phyloP scores from a whole-genome alignment of 2,888 invertebrate species.

The Spisula solida region DNA sequence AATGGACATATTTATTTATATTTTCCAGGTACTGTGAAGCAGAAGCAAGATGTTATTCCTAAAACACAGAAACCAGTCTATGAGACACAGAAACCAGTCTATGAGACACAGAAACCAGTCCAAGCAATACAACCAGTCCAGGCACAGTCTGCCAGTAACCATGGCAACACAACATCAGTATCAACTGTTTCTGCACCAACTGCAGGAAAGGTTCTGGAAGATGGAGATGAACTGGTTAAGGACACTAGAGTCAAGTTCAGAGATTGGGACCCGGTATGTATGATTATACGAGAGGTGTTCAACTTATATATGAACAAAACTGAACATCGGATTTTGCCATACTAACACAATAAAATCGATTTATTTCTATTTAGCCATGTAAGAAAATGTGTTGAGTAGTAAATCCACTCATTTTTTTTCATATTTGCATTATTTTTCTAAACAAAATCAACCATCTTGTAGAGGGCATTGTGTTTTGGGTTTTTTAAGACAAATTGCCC shows the following conservation, averaged over 20 bases:
- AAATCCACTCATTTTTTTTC: too few relatives aligned
- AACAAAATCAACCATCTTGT: too few relatives aligned
- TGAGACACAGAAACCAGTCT: too few relatives aligned
- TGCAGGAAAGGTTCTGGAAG: slow-evolving; percentile 70
- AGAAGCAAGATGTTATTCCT: slow-evolving; percentile 33
- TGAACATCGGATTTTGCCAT: too few relatives aligned
- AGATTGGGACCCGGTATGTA: slow-evolving; percentile 86
- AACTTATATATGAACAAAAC: too few relatives aligned
- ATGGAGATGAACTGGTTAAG: slow-evolving; percentile 74
- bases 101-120: slow-evolving; percentile 69
- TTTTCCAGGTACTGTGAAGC: slow-evolving; percentile 21
- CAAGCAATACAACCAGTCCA: slow-evolving; percentile 77
- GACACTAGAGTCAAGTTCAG: slow-evolving; percentile 81
- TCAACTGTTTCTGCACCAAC: not conserved
- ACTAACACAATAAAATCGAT: too few relatives aligned
- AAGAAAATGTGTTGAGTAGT: too few relatives aligned
- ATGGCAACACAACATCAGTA: slow-evolving; percentile 9
- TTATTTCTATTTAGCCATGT: too few relatives aligned
- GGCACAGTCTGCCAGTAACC: not conserved
- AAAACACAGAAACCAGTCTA: slow-evolving; percentile 40
- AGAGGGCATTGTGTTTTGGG: too few relatives aligned
- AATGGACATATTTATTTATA: not conserved
- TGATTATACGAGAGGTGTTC: too few relatives aligned
- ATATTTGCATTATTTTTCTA: too few relatives aligned
- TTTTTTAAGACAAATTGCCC: too few relatives aligned